phyloP scores from a whole-genome alignment of 2,113 vertebrate species.

The Lophotis ruficrista region DNA sequence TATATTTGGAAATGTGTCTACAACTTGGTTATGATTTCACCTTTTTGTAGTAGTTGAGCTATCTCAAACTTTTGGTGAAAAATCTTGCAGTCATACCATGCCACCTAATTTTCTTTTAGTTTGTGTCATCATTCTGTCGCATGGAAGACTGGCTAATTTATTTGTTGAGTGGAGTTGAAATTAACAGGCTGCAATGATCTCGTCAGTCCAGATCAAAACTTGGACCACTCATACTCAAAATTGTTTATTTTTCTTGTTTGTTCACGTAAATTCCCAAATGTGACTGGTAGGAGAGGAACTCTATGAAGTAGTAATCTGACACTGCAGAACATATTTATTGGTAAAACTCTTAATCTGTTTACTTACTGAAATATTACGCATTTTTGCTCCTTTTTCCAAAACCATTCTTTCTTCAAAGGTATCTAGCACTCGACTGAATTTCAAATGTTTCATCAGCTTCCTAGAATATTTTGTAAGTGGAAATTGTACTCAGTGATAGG shows the following conservation, averaged over 20 bases:
- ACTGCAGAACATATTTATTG: background rate
- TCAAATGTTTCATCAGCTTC: background rate
- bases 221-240: background rate
- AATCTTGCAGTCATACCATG: background rate
- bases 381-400: background rate
- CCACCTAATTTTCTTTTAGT: background rate
- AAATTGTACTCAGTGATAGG: background rate
- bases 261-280: background rate
- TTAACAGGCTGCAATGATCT: background rate
- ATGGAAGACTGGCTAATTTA: background rate
- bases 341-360: background rate
- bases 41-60: background rate
- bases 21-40: background rate
- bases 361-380: background rate
- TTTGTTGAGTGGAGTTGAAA: background rate
- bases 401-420: background rate
- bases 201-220: background rate
- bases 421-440: background rate
- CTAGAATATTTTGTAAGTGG: background rate
- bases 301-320: background rate
- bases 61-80: background rate
- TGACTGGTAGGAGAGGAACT: background rate
- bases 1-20: background rate
- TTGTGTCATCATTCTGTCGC: background rate
- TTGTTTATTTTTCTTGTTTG: background rate